These are phyloP conservation scores for Oligia latruncula DNA, from an alignment of 2,888 invertebrate genomes.

Conservation along the genomic window DNA sequence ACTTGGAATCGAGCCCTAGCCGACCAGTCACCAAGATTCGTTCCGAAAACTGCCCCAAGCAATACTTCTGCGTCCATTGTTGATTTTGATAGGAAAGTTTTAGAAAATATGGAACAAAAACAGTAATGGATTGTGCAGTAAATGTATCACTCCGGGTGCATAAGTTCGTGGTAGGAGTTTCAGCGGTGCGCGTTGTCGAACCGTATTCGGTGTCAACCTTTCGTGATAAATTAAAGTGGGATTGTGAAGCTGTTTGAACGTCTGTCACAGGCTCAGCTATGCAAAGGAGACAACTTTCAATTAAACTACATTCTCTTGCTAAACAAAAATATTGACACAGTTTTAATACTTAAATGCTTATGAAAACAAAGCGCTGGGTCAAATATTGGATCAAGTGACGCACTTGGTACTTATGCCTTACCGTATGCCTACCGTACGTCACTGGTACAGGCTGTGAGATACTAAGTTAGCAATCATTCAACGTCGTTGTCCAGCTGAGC, in stretches of 20 bases:
- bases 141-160: neutral
- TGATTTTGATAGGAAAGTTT: neutral
- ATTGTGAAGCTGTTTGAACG: slow-evolving; percentile 60
- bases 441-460: neutral
- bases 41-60: neutral
- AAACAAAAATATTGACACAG: slow-evolving; percentile 35
- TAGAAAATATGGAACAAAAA: neutral
- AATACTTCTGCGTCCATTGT: slow-evolving; percentile 28
- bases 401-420: too few species aligned
- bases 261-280: slow-evolving; percentile 49
- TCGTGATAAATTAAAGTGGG: slow-evolving; percentile 67
- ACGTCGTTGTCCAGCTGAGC: neutral
- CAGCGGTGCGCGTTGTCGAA: slow-evolving; percentile 56
- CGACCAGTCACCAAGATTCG: slow-evolving; percentile 21
- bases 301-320: slow-evolving; percentile 46
- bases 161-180: slow-evolving; percentile 17
- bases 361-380: slow-evolving; percentile 36
- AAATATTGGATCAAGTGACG: slow-evolving; percentile 57
- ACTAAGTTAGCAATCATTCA: neutral
- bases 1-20: slow-evolving; percentile 58
- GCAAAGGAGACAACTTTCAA: slow-evolving; percentile 54
- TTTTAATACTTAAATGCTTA: slow-evolving; percentile 47
- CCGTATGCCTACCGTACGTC: neutral
- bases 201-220: slow-evolving; percentile 65
- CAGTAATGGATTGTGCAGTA: slow-evolving; percentile 20